Percentiles rank a stretch among this genome's conserved stretches.
Conservation (phyloP, 2,797 vertebrate species). For the Champsocephalus gunnari region DNA sequence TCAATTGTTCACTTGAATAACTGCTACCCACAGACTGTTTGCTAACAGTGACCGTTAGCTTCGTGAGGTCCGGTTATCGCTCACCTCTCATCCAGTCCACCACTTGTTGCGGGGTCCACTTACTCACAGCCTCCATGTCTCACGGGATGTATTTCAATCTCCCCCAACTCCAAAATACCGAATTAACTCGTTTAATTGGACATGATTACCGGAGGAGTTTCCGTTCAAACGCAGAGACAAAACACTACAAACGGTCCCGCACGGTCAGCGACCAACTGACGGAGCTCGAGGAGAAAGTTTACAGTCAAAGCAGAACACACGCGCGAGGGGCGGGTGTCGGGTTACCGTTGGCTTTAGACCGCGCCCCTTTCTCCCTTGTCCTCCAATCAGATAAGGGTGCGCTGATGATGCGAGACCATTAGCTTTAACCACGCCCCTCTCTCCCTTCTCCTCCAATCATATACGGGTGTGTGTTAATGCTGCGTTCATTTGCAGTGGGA, state of each 20-base stretch:
- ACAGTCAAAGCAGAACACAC: background rate
- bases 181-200: background rate
- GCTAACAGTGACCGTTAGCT: slow-evolving; percentile 2
- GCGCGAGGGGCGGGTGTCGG: slow-evolving; percentile 22
- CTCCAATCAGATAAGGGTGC: background rate
- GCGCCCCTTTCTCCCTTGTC: background rate
- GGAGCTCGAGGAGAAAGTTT: slow-evolving; percentile 11
- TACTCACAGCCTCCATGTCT: slow-evolving; percentile 79
- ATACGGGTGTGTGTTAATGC: background rate
- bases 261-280: background rate
- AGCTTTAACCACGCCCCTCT: slow-evolving; percentile 10
- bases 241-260: accelerated
- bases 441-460: slow-evolving; percentile 7
- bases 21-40: background rate
- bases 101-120: slow-evolving; percentile 80
- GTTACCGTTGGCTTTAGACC: background rate
- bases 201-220: background rate
- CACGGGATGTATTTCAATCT: background rate
- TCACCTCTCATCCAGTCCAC: slow-evolving; percentile 82
- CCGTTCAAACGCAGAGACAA: background rate
- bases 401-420: background rate
- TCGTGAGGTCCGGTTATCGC: background rate
- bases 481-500: slow-evolving; percentile 12
- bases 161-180: background rate
- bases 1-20: background rate